phyloP scores from a whole-genome alignment of 2,797 vertebrate genomes.

The Lithobates sylvaticus region DNA sequence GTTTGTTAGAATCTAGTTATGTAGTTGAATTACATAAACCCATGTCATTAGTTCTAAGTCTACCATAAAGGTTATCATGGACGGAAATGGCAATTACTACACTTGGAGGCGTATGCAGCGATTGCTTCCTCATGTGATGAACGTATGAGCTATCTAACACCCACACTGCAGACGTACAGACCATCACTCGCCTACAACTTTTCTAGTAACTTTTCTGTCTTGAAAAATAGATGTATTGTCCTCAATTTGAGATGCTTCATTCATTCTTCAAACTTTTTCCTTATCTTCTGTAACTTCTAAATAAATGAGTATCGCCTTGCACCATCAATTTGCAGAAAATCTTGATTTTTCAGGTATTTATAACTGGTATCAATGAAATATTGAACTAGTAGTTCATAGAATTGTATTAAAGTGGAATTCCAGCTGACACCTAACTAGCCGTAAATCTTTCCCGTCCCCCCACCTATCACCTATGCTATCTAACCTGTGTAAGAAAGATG shows the following conservation, averaged over 20 bases:
- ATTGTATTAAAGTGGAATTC: no score
- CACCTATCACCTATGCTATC: no score
- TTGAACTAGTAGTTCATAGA: no score
- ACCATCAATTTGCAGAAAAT: constrained; percentile 16
- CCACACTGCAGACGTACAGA: not conserved
- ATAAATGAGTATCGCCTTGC: not conserved
- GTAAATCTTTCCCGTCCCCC: no score
- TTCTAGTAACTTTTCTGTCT: not conserved
- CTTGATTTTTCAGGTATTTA: no score
- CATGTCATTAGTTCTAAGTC: not conserved
- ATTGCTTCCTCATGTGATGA: constrained; percentile 26
- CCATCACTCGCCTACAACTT: not conserved
- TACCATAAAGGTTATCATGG: not conserved
- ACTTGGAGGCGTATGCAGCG: not conserved
- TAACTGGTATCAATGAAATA: no score
- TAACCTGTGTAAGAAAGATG: no score
- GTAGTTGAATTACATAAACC: not conserved
- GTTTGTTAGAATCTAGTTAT: not conserved
- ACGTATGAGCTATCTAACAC: constrained; percentile 7
- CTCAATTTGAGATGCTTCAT: constrained; percentile 9
- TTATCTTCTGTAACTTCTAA: constrained; percentile 32
- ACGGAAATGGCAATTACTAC: not conserved
- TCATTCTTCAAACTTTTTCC: constrained; percentile 27
- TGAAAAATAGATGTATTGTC: constrained; percentile 28
- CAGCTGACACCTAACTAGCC: no score